Evolutionary conservation across 2,113 vertebrate genomes (phyloP).

Genomic region (Heliornis fulica): DNA sequence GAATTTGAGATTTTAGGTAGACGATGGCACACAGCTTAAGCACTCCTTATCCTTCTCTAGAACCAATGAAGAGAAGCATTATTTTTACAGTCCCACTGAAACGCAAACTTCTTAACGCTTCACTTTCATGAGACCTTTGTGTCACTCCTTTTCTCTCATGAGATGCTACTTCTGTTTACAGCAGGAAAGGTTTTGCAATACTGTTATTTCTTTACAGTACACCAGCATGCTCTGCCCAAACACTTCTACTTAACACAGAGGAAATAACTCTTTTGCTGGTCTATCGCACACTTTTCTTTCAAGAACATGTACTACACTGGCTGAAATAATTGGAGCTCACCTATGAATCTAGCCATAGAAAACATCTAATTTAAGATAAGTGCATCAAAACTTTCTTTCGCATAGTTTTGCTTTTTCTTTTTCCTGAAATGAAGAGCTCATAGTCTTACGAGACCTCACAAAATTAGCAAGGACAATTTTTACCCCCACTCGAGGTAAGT

Average conservation of each 20-base stretch:
- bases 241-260: background rate
- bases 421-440: background rate
- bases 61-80: background rate
- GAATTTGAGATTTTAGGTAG: background rate
- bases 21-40: background rate
- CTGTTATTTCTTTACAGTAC: background rate
- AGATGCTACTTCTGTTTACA: background rate
- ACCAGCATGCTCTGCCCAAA: background rate
- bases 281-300: background rate
- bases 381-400: background rate
- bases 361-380: background rate
- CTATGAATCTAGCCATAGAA: background rate
- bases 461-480: background rate
- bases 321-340: background rate
- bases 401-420: background rate
- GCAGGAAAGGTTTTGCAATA: background rate
- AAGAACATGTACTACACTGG: background rate
- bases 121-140: background rate
- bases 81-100: background rate
- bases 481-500: background rate
- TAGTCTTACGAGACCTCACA: background rate
- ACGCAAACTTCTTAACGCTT: conserved; percentile 7
- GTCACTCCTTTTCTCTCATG: background rate
- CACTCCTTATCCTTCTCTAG: background rate
- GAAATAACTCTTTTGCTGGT: background rate